Percentiles rank a stretch among this genome's conserved stretches.
Evolutionary conservation across 2,797 vertebrate genomes (phyloP).

Genomic region (Paedocypris micromegethes): DNA sequence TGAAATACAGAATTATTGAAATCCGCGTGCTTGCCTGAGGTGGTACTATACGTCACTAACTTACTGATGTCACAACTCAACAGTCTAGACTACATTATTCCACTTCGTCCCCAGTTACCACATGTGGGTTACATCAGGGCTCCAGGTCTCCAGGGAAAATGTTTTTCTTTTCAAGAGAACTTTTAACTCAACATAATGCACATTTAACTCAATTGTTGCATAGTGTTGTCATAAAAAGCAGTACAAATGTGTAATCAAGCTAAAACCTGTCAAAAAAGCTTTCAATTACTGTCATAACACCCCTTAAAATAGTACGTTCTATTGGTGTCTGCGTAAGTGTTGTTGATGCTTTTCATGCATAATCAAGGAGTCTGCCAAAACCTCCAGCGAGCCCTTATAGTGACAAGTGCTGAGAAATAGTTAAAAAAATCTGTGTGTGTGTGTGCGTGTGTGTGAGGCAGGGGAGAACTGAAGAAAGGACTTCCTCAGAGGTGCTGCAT

Average conservation of each 20-base stretch:
- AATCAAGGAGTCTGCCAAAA: constrained; percentile 18
- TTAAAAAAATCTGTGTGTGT: neutral
- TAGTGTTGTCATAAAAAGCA: neutral
- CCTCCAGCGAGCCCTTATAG: constrained; percentile 2
- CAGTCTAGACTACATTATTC: neutral
- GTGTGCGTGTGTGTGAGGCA: neutral
- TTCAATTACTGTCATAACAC: neutral
- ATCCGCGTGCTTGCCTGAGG: neutral
- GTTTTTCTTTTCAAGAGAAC: neutral
- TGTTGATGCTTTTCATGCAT: neutral
- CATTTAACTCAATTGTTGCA: no score
- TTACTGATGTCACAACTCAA: neutral
- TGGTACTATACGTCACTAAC: neutral
- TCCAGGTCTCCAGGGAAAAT: neutral
- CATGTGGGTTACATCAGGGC: neutral
- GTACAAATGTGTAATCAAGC: neutral
- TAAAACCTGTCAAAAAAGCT: neutral
- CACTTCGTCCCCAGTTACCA: neutral
- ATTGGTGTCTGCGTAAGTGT: constrained; percentile 3
- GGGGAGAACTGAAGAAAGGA: neutral
- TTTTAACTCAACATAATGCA: no score
- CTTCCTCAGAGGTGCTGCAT: constrained; percentile 1
- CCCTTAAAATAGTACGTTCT: constrained; percentile 1
- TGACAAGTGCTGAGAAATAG: constrained; percentile 11
- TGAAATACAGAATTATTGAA: neutral